Base-by-base conservation (phyloP, 1,140 invertebrate species). In the Glomeris maerens region DNA sequence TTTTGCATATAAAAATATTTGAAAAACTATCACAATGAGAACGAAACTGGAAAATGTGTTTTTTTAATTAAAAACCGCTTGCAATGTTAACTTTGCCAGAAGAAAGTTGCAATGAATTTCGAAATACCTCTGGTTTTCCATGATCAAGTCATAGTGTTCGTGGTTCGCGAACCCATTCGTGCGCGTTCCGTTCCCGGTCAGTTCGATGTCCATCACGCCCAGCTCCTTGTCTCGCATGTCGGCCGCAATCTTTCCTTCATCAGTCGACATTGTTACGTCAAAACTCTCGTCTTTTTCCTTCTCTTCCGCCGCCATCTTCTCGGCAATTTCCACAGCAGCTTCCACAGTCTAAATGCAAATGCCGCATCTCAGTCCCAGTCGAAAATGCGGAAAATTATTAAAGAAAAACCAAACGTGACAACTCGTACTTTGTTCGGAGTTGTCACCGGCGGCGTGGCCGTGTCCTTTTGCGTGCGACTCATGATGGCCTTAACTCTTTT, bases 401-500 rank as follows among this genome's bases (percentile, higher is more conserved):
- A 36, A 10, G 31, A 36, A 17, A 36, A 36, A 10, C 10, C 31
- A 36, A 36, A 36, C 17, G 17, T 36, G 17, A 10, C 31, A 36
- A 36, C 31, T 36, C 49, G 40, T 17, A 61, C 63, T 55, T 62
- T 63, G 0, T 58, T 62, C 52, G 74, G 68, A 45, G 74, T 72
- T 56, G 69, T 70, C n/a, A 66, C 60, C 55, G 73, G 68, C 58
- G 72, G 74, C 25, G 51, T 20, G 17, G n/a, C 27, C 59, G 58
- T 55, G 73, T 78, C 53, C 58, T 60, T 48, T 77, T 83, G 72
- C 41, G 84, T 87, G 58, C 84, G 71, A 29, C 76, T 71, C 84
- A 87, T 87, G 55, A 87, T 87, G 40, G 81, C 82, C 66, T 86
- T 83, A 2, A 87, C 83, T 45, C 83, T 72, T 63, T 59, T 36